phyloP scores from a whole-genome alignment of 1,140 invertebrate genomes.

The Cydia fagiglandana region DNA sequence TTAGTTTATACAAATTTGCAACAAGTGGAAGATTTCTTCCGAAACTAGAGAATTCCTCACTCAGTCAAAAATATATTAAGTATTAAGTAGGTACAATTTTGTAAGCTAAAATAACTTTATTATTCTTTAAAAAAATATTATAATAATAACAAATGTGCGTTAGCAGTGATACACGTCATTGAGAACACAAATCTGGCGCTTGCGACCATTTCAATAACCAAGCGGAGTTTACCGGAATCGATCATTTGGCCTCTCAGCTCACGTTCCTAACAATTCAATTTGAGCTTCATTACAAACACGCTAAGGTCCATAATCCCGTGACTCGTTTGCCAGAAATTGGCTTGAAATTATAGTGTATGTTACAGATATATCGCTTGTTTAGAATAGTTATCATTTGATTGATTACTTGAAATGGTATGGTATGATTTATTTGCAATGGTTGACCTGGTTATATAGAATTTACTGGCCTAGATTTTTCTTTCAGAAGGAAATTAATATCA shows the following conservation, averaged over 20 bases:
- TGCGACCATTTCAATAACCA: neutral
- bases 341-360: neutral
- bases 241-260: neutral
- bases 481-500: neutral
- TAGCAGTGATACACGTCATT: neutral
- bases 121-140: too few species aligned
- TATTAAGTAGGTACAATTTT: too few species aligned
- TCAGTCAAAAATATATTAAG: too few species aligned
- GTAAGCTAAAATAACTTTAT: too few species aligned
- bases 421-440: neutral
- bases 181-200: neutral
- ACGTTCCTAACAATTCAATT: neutral
- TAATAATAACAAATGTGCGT: too few species aligned
- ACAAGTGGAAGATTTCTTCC: too few species aligned
- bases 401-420: neutral
- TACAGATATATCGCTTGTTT: constrained; percentile 2
- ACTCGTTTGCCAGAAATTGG: neutral
- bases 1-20: too few species aligned
- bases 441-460: neutral
- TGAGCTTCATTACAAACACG: neutral
- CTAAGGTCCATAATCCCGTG: neutral
- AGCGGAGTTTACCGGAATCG: constrained; percentile 1
- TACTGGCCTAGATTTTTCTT: neutral
- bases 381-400: neutral
- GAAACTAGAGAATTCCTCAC: too few species aligned